Evolutionary conservation across 2,888 invertebrate genomes (phyloP).

Genomic region (Bimastos eiseni): DNA sequence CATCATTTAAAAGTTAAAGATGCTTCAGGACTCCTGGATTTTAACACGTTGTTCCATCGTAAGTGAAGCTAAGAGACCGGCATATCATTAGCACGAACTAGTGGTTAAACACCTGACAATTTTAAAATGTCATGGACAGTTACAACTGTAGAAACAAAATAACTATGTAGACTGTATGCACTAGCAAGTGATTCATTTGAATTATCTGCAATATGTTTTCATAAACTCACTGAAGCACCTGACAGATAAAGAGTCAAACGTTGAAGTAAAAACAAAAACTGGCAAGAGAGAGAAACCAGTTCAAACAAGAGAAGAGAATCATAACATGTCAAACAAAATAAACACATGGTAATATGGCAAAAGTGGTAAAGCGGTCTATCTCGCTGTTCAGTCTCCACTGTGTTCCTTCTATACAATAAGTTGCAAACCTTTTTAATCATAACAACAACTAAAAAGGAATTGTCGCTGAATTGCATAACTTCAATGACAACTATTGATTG

Average conservation of each 20-base stretch:
- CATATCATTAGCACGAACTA: background rate
- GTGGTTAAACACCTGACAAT: background rate
- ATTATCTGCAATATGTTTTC: background rate
- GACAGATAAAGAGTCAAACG: background rate
- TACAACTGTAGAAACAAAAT: background rate
- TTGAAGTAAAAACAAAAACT: conserved; percentile 26
- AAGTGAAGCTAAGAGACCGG: background rate
- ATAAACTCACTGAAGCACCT: background rate
- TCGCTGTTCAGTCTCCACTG: background rate
- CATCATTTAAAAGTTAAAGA: background rate
- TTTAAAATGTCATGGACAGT: background rate
- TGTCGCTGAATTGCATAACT: background rate
- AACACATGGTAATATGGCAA: background rate
- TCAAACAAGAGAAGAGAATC: background rate
- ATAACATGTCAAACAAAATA: background rate
- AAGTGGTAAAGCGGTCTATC: background rate
- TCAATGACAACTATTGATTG: background rate
- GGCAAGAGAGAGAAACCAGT: conserved; percentile 17
- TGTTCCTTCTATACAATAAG: background rate
- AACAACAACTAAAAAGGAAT: background rate
- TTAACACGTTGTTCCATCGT: background rate
- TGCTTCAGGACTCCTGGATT: background rate
- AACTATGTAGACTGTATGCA: background rate
- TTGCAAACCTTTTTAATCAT: background rate
- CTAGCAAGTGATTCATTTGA: background rate